phyloP scores from a whole-genome alignment of 2,888 invertebrate genomes.

The Embidobia sp. region DNA sequence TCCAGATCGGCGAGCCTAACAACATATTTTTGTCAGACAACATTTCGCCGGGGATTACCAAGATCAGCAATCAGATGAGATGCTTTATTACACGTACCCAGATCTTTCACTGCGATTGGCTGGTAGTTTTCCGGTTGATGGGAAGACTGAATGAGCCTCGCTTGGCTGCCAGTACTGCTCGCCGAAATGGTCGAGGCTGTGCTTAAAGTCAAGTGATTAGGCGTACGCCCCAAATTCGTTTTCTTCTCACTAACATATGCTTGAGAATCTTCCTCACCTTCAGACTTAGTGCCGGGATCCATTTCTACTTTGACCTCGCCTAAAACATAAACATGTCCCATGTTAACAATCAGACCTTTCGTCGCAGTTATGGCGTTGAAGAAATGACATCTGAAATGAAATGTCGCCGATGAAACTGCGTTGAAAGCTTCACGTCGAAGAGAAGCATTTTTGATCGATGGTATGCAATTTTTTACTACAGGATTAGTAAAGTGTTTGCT shows the following conservation, averaged over 20 bases:
- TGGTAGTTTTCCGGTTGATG: constrained; percentile 96
- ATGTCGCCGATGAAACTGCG: too few species aligned
- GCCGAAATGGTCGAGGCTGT: constrained; percentile 97
- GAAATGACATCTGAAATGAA: too few species aligned
- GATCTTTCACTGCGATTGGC: constrained; percentile 92
- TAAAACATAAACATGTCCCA: constrained; percentile 66
- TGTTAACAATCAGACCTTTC: too few species aligned
- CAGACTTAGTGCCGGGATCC: constrained; percentile 91
- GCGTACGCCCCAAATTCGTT: constrained; percentile 91
- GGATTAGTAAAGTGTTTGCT: too few species aligned
- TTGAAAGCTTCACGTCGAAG: too few species aligned
- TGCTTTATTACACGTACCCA: constrained; percentile 91
- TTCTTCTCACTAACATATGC: constrained; percentile 83
- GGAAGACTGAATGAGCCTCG: constrained; percentile 95
- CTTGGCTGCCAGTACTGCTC: constrained; percentile 96
- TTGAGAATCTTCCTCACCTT: constrained; percentile 92
- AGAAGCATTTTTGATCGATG: too few species aligned
- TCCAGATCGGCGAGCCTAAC: constrained; percentile 98
- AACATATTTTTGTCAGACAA: constrained; percentile 19
- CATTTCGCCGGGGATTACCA: neutral
- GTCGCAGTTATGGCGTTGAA: too few species aligned
- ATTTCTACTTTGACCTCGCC: constrained; percentile 80
- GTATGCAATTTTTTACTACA: too few species aligned
- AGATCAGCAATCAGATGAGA: neutral
- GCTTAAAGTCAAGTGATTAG: constrained; percentile 95